These are phyloP conservation scores for Cephus spinipes DNA, from an alignment of 2,888 invertebrate species.

Conservation along the genomic window DNA sequence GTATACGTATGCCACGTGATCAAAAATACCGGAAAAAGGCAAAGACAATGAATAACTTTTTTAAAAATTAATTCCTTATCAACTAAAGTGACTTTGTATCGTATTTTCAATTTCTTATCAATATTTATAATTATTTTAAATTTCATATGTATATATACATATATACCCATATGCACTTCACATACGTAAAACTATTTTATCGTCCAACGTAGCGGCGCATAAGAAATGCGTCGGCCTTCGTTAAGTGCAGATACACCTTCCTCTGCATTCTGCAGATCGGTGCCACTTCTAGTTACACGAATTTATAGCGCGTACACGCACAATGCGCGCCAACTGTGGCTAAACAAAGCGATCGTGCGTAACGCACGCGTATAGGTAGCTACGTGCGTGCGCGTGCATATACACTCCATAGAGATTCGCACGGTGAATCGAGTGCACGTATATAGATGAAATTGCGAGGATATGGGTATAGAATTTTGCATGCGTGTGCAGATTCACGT, in stretches of 20 bases:
- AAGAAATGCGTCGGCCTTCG: conserved; percentile 14
- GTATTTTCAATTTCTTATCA: background rate
- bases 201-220: background rate
- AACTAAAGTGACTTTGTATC: background rate
- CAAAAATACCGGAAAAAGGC: background rate
- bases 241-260: conserved; percentile 55
- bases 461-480: background rate
- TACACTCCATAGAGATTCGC: background rate
- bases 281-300: conserved; percentile 41
- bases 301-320: conserved; percentile 53
- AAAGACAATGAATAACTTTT: background rate
- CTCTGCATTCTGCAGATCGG: conserved; percentile 43
- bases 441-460: background rate
- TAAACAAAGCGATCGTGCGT: conserved; percentile 37
- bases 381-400: background rate
- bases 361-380: background rate
- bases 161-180: background rate
- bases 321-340: conserved; percentile 47
- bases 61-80: background rate
- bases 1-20: background rate
- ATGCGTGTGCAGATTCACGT: background rate
- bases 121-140: background rate
- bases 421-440: background rate
- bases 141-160: background rate
- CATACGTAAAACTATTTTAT: background rate